Evolutionary conservation across 2,113 vertebrate species (phyloP), one percentile per base, ranked within the genome.

Genomic region (Calyptomena viridis): DNA sequence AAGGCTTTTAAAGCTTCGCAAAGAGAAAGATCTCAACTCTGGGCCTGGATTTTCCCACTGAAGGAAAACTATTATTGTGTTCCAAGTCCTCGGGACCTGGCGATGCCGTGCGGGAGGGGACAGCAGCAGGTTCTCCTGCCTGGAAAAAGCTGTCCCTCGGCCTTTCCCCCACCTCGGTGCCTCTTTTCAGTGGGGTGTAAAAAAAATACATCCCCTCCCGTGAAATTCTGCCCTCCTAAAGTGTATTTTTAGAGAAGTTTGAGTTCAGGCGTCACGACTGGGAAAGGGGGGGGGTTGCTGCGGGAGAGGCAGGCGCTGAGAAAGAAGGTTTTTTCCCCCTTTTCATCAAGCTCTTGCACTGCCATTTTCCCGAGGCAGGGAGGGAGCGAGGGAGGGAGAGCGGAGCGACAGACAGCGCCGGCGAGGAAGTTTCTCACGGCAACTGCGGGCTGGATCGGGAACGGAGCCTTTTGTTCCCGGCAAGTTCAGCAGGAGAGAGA

Each of bases 371-470:
- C 94, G 86, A 97, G 95, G 90, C 95, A 60, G 97, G 88, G 86
- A 95, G 95, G 87, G 84, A 96, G 94, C 59, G 63, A 81, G 91
- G 84, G 91, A 96, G 93, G 89, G 87, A 74, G 93, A 68, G 92
- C 56, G 19, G 93, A 95, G 89, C 93, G 39, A 67, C 72, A 89
- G 93, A 44, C 95, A 94, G 89, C 87, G 91, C 93, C 81, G 28
- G 89, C 90, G 14, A 64, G 84, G 84, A 96, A 96, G 76, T 97
- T 98, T 97, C 94, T 98, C 95, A 95, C 93, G 96, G 96, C 95
- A 97, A 97, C 89, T 96, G 93, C 97, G 97, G 97, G 97, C 96
- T 97, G 96, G 97, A 98, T 97, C 95, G 86, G 96, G 97, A 98
- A 98, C 95, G 97, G 97, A 98, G 96, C 95, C 95, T 97, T 97